These are phyloP conservation scores for Passer domesticus DNA, from an alignment of 2,113 vertebrate species.

Conservation along the genomic window DNA sequence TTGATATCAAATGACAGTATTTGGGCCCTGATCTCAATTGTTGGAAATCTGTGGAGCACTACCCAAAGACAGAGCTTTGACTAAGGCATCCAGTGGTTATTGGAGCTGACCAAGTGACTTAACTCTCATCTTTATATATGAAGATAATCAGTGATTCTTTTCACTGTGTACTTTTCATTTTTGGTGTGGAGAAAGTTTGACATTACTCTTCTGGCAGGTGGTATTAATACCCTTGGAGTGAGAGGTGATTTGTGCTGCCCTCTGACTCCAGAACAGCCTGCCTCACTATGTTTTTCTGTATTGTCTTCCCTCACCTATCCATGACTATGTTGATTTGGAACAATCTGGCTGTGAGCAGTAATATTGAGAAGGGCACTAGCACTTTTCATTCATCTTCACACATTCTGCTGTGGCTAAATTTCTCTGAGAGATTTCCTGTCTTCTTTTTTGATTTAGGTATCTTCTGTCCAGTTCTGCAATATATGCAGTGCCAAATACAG, in stretches of 20 bases:
- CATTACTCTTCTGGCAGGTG: neutral
- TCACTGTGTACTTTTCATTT: neutral
- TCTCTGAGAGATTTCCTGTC: neutral
- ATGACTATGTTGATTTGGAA: neutral
- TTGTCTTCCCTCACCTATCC: neutral
- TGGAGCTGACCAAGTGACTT: neutral
- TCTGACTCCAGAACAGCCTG: neutral
- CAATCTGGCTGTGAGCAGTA: neutral
- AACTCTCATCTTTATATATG: neutral
- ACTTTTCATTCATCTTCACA: neutral
- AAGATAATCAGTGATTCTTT: neutral
- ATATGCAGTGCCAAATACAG: constrained; percentile 95
- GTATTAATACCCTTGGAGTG: neutral
- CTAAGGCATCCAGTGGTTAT: neutral
- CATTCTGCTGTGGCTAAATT: neutral
- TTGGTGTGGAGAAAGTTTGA: neutral
- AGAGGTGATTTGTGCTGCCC: neutral
- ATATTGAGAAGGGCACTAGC: neutral
- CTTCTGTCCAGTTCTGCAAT: constrained; percentile 89
- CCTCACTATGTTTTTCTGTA: neutral
- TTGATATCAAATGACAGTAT: neutral
- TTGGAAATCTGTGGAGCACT: neutral
- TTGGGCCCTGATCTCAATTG: neutral
- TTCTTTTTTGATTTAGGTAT: constrained; percentile 72
- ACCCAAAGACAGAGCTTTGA: neutral